Evolutionary conservation across 2,797 vertebrate species (phyloP), one percentile per base, ranked within the genome.

Genomic region (Sylvilagus floridanus): DNA sequence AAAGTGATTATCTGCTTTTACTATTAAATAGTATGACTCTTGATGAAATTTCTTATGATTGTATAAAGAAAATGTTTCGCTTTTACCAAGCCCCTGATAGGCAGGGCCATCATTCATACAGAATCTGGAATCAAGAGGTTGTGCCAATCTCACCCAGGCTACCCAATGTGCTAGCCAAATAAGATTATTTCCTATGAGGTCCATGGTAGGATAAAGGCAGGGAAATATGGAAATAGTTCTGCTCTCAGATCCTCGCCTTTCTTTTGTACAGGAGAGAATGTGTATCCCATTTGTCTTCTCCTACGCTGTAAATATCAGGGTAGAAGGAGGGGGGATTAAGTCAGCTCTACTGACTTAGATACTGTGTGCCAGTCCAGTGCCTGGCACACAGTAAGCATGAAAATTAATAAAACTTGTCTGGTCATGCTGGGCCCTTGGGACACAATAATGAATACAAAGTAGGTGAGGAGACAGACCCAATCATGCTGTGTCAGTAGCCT

Each of bases 1-100:
- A 89, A 95, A 75, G 84, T 84, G 12, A 83, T 68, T 91, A 75
- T 66, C 92, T 91, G 42, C 47, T 93, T 95, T 91, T 54, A 62
- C 57, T 81, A 71, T 37, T 91, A 63, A 93, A 78, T 76, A 94
- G 26, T 71, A 28, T 35, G 14, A 71, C 66, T 89, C 78, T 66
- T 88, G 35, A 81, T 50, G 5, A 69, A 82, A 84, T 63, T 68
- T 94, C 63, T 89, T 77, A 72, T 54, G 11, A 90, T 72, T 86
- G 90, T 50, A 73, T 78, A 92, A 90, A 83, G 84, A 76, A 94
- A 87, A 82, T 24, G 7, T 52, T 17, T 83, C 5, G 37, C 62
- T 96, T 91, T 78, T 95, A 95, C 79, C 32, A 92, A 60, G 52
- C 30, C 35, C 77, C 78, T 90, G 37, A 88, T 16, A 90, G 24